Base-by-base conservation (phyloP, 2,888 invertebrate species). In the Macaria notata region DNA sequence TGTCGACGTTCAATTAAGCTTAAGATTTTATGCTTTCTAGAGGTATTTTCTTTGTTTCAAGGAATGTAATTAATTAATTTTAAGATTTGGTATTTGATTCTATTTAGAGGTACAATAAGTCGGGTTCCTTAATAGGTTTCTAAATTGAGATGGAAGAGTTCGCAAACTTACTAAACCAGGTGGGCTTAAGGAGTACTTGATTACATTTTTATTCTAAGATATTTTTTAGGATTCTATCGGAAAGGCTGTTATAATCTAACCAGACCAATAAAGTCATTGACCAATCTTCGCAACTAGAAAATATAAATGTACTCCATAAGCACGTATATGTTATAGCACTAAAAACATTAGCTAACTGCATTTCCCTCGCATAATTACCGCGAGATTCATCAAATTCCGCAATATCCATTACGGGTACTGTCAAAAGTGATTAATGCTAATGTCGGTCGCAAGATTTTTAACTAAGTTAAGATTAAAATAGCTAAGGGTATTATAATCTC, bases 401-500 rank as follows among this genome's bases (percentile, higher is more conserved):
- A 62, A 81, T 80, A 88, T 88, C 88, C 88, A 87, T 88, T 87
- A 89, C 87, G 75, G 76, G 65, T 76, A 74, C 83, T 87, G 89
- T 88, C 90, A 89, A 81, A 83, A 85, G 80, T 90, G 91, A 91
- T 90, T 88, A 89, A 90, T 89, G 89, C 76, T 84, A 86, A 87
- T 83, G 86, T 86, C 79, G 84, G 86, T 79, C 83, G 88, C 87
- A 88, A 90, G 90, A 90, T 90, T 90, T 90, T 91, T 91, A 90
- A 90, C 88, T 86, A 86, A 90, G 88, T 91, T 89, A 88, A 89
- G 89, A 90, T 89, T 90, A 91, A 90, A 89, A 88, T 89, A 88
- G 91, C 91, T 91, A 83, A 87, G 81, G 86, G 87, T 86, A 86
- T 86, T 86, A 84, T 84, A 83, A 84, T 85, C 81, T 79, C 76